Percentiles rank a stretch among this genome's conserved stretches.
Evolutionary conservation across 2,797 vertebrate species (phyloP).

Genomic region (Anguilla megastoma): DNA sequence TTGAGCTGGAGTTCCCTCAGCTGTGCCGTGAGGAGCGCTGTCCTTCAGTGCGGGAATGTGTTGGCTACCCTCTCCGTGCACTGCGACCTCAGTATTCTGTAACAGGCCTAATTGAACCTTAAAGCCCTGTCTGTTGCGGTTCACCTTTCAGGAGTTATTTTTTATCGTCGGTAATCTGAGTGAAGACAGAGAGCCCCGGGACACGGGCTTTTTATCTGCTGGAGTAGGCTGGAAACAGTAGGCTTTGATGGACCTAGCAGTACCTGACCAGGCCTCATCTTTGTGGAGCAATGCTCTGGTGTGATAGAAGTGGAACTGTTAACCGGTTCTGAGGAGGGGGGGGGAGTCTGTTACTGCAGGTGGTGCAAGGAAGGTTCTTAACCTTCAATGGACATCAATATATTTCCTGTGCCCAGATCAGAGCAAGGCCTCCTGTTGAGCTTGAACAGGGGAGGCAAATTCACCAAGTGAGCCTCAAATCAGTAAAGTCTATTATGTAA

Average conservation of each 20-base stretch:
- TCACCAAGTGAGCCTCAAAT: background rate
- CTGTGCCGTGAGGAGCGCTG: background rate
- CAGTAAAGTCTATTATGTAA: conserved; percentile 12
- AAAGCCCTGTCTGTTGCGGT: conserved; percentile 54
- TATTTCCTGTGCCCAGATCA: background rate
- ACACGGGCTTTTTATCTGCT: conserved; percentile 48
- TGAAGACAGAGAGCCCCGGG: conserved; percentile 37
- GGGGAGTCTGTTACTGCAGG: conserved; percentile 8
- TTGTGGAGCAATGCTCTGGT: conserved; percentile 49
- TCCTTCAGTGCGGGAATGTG: conserved; percentile 18
- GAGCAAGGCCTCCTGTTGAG: background rate
- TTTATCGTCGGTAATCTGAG: background rate
- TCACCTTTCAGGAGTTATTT: conserved; percentile 53
- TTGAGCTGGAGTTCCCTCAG: conserved; percentile 18
- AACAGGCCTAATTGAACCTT: conserved; percentile 51
- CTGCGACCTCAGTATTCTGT: conserved; percentile 50
- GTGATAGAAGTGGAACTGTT: conserved; percentile 55
- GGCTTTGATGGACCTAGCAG: background rate
- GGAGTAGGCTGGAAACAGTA: conserved; percentile 51
- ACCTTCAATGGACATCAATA: background rate
- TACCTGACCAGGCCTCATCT: conserved; percentile 24
- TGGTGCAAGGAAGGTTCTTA: background rate
- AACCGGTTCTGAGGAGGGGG: conserved; percentile 27
- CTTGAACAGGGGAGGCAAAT: background rate
- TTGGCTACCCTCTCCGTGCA: background rate